Evolutionary conservation across 2,888 invertebrate genomes (phyloP), one percentile per base, ranked within the genome.

Genomic region (Cryptocheilus praepositus): DNA sequence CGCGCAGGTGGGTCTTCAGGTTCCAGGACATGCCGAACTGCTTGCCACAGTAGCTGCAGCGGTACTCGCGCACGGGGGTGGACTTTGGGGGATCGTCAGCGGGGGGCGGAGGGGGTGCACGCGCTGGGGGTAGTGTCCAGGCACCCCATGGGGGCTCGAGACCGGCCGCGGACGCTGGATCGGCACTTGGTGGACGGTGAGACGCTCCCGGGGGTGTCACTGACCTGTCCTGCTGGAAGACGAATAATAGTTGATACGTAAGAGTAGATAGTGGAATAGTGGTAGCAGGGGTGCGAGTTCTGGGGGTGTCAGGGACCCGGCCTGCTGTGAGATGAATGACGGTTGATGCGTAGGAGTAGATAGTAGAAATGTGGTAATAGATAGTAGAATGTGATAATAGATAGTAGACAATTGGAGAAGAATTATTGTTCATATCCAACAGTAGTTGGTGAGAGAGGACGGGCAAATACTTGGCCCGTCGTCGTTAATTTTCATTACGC

Each of bases 1-100:
- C 96, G 85, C 96, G 92, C 65, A 96, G 91, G 89, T 96, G 96
- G 71, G 96, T 96, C 89, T 96, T 96, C 84, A 96, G 91, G 91
- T 96, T 96, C 96, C 96, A 96, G 67, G 95, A 95, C 96, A 96
- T 96, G 69, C 96, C 96, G 83, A 96, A 96, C 89, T 96, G 96
- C 89, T 96, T 96, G 64, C 95, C 95, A 88, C 96, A 96, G 88
- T 96, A 96, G 86, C 95, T 95, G 87, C 96, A 96, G 68, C 95
- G 93, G 88, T 96, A 96, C 88, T 96, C 96, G 65, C 96, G 92
- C 53, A 95, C 94, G 58, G 94, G 94, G 89, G 83, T 92, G 90
- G 77, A 91, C 88, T 70, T 91, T 83, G 79, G 92, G 85, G 90
- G 92, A 74, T 92, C 92, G 55, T 92, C 91, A 13, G 91, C 89